phyloP scores from a whole-genome alignment of 2,888 invertebrate genomes.

The Cerceris ruficornis region DNA sequence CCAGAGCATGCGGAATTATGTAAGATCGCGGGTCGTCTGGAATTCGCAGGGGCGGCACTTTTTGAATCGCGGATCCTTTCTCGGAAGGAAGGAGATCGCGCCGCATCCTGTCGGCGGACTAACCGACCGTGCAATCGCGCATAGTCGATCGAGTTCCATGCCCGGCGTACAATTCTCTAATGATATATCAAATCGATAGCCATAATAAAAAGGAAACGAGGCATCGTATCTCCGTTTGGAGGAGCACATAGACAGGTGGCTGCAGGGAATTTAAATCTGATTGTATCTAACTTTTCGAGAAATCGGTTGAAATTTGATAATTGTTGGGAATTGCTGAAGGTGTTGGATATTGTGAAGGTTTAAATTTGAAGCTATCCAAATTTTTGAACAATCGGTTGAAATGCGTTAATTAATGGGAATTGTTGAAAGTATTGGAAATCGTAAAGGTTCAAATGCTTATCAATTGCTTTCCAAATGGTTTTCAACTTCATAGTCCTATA shows the following conservation, averaged over 20 bases:
- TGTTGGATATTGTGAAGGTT: no score
- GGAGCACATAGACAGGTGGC: not conserved
- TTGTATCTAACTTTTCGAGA: no score
- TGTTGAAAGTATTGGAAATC: no score
- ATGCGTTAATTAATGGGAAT: no score
- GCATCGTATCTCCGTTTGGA: not conserved
- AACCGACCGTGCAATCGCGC: constrained; percentile 50
- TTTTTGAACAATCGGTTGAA: no score
- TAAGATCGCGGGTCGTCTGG: constrained; percentile 61
- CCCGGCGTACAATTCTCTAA: constrained; percentile 13
- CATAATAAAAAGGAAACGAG: constrained; percentile 10
- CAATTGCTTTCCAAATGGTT: no score
- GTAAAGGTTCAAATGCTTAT: no score
- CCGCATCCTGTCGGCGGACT: constrained; percentile 35
- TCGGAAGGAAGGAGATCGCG: constrained; percentile 51
- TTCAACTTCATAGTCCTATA: no score
- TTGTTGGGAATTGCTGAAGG: no score
- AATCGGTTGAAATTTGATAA: no score
- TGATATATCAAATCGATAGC: constrained; percentile 45
- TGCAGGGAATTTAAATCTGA: not conserved
- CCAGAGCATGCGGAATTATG: constrained; percentile 62
- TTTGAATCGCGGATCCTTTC: constrained; percentile 62
- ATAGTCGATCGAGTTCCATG: constrained; percentile 45
- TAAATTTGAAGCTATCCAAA: no score
- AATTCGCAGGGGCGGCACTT: constrained; percentile 62